Evolutionary conservation across 2,113 vertebrate species (phyloP), one percentile per base, ranked within the genome.

Genomic region (Campylomormyrus tamandua): DNA sequence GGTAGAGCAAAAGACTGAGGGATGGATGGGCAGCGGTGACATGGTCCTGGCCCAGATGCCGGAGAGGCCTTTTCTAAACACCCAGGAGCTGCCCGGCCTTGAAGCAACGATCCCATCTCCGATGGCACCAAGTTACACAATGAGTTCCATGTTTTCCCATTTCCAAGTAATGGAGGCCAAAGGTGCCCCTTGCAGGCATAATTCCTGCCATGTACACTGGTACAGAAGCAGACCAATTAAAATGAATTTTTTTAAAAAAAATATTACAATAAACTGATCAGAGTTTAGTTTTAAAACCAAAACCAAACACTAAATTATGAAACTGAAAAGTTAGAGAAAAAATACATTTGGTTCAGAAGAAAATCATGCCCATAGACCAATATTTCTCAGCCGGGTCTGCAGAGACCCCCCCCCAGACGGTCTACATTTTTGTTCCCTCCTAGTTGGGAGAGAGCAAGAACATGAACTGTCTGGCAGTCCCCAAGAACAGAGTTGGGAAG

Each of bases 211-310:
- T 92, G 93, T 92, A 91, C 91, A 88, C 91, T 19, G 91, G 91
- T 90, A 92, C 90, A 92, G 84, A 77, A 83, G 88, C 87, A 90
- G 91, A 88, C 92, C 91, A 92, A 90, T 87, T 48, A 92, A 90
- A 92, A 90, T 56, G 56, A 53, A 92, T 93, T 95, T 95, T 95
- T 48, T 93, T 95, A 96, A 90, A 95, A 94, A 95, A 96, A 91
- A 24, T 83, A 48, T 31, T 35, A 56, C 27, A 31, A 89, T 83
- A 83, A 50, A 46, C 56, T 27, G 58, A 70, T 70, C 9, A 0
- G 3, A 50, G 74, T 88, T 39, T 83, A 56, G 11, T 83, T 45
- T 9, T 90, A 92, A 77, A 92, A 77, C 15, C 52, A 31, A 56
- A 95, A 94, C 92, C 77, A 39, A 80, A 80, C 35, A 87, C 90